A percentile compares a stretch with the other conserved stretches of the same genome.
Evolutionary conservation across 2,113 vertebrate species (phyloP).

Genomic region (Apeltes quadracus): DNA sequence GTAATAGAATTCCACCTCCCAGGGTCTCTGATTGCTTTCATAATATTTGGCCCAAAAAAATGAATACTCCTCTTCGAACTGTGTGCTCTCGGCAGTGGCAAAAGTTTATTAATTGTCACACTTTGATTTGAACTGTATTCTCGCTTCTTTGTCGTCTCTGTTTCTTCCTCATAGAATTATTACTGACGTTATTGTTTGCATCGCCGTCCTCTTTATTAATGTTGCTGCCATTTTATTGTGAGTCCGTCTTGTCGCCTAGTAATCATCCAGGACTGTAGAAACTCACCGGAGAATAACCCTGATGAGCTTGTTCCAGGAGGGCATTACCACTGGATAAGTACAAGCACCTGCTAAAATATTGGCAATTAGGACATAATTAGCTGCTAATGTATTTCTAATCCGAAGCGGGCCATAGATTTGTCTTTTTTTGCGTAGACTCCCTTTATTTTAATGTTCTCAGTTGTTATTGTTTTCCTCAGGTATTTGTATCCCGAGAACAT

Average conservation of each 20-base stretch:
- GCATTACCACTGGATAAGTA: conserved; percentile 86
- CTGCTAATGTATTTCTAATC: conserved; percentile 99
- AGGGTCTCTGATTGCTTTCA: conserved; percentile 70
- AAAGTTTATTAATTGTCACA: conserved; percentile 32
- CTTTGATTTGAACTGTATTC: conserved; percentile 13
- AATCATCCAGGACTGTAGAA: conserved; percentile 70
- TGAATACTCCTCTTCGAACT: conserved; percentile 52
- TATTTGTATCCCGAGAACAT: conserved; percentile 96
- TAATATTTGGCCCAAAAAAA: conserved; percentile 66
- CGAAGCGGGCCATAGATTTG: conserved; percentile 90
- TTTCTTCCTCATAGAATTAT: conserved; percentile 4
- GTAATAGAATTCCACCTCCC: conserved; percentile 64
- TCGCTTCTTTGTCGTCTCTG: neutral
- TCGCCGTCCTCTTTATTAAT: conserved; percentile 21
- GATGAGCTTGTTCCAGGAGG: conserved; percentile 92
- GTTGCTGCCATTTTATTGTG: conserved; percentile 32
- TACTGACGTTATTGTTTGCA: neutral
- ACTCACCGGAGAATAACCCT: conserved; percentile 86
- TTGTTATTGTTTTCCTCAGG: conserved; percentile 90
- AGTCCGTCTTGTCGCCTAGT: conserved; percentile 68
- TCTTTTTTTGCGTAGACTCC: conserved; percentile 97
- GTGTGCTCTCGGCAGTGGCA: conserved; percentile 36
- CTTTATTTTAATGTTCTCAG: conserved; percentile 90
- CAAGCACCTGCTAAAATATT: conserved; percentile 99
- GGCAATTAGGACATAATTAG: conserved; percentile 99